Evolutionary conservation across 2,888 invertebrate genomes (phyloP), one percentile per base, ranked within the genome.

Genomic region (Lamproptera curius): DNA sequence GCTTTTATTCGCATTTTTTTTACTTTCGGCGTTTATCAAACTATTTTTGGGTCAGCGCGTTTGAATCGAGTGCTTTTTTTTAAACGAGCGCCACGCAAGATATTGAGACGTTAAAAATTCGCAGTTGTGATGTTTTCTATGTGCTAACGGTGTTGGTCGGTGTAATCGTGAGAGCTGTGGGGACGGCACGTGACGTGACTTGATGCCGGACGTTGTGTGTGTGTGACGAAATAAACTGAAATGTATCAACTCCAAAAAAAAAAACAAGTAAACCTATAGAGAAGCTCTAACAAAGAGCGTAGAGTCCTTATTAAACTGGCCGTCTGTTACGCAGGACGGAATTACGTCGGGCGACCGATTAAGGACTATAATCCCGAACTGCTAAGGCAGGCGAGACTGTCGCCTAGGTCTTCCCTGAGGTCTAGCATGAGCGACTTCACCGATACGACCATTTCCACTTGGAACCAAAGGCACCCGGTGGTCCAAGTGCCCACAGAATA

Each of bases 381-480:
- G 28, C 43, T 85, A 62, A 76, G 72, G 61, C 74, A 65, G 45
- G 40, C 64, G 56, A 69, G 69, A 65, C 55, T 81, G 55, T 86
- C 86, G 55, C 85, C 85, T 62, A 79, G 82, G 51, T 86, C 85
- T 63, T 86, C 84, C 0, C 43, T 82, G 42, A 74, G 86, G 70
- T 87, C 87, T 61, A 87, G 86, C 54, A 62, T 83, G 70, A 85
- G 85, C 68, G 87, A 87, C 66, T 88, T 88, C 58, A 88, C 88
- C 43, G 89, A 89, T 59, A 89, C 87, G 1, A 86, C 87, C 0
- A 85, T 86, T 53, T 87, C 87, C 0, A 87, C 85, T 0, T 87
- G 86, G 86, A 86, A 86, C 50, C 83, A 84, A 51, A 76, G 78
- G 43, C 76, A 81, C 39, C 61, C 51, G 41, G 36, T 50, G 10